Evolutionary conservation across 2,888 invertebrate species (phyloP).

Genomic region (Ophion costatus): DNA sequence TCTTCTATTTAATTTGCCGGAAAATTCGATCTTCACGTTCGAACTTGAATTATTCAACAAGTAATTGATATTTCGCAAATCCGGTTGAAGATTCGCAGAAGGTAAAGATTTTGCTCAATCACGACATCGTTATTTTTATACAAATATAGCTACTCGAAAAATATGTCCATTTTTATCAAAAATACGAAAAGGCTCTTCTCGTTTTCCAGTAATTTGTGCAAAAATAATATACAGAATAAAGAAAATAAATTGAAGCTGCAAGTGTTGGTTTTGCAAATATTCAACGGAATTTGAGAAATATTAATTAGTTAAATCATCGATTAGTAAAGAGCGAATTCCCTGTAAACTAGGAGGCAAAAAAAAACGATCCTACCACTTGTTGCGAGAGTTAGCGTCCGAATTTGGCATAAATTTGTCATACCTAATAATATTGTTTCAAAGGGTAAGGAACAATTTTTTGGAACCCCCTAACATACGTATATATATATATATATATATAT

Average conservation of each 20-base stretch:
- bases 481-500: constrained; percentile 7
- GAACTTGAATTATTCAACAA: neutral
- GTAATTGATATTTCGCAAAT: neutral
- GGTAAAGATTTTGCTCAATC: neutral
- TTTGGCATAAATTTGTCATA: neutral
- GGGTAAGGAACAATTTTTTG: neutral
- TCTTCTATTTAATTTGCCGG: neutral
- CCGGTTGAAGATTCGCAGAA: neutral
- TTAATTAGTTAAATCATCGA: too few relatives aligned
- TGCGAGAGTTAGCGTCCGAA: neutral
- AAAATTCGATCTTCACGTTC: neutral
- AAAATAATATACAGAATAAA: too few relatives aligned
- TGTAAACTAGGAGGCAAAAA: too few relatives aligned
- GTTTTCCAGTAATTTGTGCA: too few relatives aligned
- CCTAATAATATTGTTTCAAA: neutral
- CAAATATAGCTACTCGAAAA: neutral
- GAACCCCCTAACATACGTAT: constrained; percentile 13
- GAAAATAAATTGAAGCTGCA: too few relatives aligned
- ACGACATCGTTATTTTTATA: neutral
- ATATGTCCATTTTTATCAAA: too few relatives aligned
- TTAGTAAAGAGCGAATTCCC: too few relatives aligned
- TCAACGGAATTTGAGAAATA: too few relatives aligned
- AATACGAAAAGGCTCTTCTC: too few relatives aligned
- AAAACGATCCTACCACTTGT: neutral
- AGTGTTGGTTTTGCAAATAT: too few relatives aligned